Percentiles rank a stretch among this genome's conserved stretches.
phyloP scores from a whole-genome alignment of 1,140 invertebrate species.

The Rhyacophila brunnea region DNA sequence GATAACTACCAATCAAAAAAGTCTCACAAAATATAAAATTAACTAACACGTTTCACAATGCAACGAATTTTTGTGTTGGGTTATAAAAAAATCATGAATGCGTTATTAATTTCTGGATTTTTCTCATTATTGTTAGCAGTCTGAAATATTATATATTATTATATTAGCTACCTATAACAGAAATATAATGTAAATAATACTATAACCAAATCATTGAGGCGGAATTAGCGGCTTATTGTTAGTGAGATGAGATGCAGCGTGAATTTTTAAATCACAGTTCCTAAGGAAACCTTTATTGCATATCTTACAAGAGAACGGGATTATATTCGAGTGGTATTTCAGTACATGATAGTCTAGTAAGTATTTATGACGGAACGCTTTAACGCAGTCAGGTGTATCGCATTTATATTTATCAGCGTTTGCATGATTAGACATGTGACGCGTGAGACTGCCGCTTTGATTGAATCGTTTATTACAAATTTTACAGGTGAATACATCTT shows the following conservation, averaged over 20 bases:
- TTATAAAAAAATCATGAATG: too few relatives aligned
- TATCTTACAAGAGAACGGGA: conserved; percentile 46
- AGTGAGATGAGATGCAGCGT: conserved; percentile 17
- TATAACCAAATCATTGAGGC: too few relatives aligned
- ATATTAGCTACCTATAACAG: too few relatives aligned
- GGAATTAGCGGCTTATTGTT: too few relatives aligned
- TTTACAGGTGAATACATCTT: conserved; percentile 64
- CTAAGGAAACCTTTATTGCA: conserved; percentile 49
- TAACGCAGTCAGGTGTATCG: conserved; percentile 43
- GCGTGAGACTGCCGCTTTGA: conserved; percentile 43
- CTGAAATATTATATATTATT: too few relatives aligned
- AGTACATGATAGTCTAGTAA: conserved; percentile 49
- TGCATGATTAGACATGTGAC: conserved; percentile 46
- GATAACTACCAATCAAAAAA: too few relatives aligned
- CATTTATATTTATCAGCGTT: conserved; percentile 43
- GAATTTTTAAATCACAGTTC: conserved; percentile 46
- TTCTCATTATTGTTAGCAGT: too few relatives aligned
- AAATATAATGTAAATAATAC: too few relatives aligned
- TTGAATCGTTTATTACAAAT: conserved; percentile 50
- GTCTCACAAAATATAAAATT: too few relatives aligned
- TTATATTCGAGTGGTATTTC: conserved; percentile 47
- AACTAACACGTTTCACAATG: too few relatives aligned
- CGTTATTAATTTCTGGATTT: too few relatives aligned
- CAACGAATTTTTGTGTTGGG: too few relatives aligned
- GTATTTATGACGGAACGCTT: conserved; percentile 45